Evolutionary conservation across 2,888 invertebrate genomes (phyloP).

Genomic region (Ophonus ardosiacus): DNA sequence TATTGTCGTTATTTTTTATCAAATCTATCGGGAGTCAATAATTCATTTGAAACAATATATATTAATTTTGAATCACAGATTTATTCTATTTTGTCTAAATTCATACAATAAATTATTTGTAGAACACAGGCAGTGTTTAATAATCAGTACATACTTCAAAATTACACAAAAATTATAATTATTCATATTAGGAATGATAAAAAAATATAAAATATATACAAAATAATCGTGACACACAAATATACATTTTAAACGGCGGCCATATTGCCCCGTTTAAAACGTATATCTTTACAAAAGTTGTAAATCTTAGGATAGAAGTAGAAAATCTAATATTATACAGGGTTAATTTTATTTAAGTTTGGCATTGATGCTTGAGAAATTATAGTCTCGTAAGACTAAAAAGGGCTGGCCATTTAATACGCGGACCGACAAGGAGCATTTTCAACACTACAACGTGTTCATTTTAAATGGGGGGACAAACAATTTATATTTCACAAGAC

Average conservation of each 20-base stretch:
- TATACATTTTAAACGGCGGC: conserved; percentile 37
- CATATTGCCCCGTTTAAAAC: conserved; percentile 16
- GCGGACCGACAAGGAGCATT: no score
- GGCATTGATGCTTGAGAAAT: conserved; percentile 53
- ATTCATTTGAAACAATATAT: neutral
- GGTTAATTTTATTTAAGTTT: conserved; percentile 58
- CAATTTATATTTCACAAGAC: no score
- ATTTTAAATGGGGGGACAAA: no score
- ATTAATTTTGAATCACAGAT: conserved; percentile 73
- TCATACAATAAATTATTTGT: conserved; percentile 72
- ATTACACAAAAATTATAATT: conserved; percentile 36
- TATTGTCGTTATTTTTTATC: no score
- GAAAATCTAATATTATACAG: conserved; percentile 62
- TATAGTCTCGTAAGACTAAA: conserved; percentile 4
- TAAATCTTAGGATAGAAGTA: conserved; percentile 57
- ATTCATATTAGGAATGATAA: conserved; percentile 50
- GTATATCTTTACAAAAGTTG: conserved; percentile 23
- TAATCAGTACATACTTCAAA: conserved; percentile 57
- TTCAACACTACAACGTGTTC: no score
- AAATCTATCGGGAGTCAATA: no score
- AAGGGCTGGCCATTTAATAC: neutral
- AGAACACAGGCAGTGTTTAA: conserved; percentile 72
- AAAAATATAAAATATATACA: conserved; percentile 58
- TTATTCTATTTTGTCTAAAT: conserved; percentile 74
- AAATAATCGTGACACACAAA: conserved; percentile 34